These are phyloP conservation scores for Microvelia longipes DNA, from an alignment of 1,140 invertebrate genomes.

Conservation along the genomic window DNA sequence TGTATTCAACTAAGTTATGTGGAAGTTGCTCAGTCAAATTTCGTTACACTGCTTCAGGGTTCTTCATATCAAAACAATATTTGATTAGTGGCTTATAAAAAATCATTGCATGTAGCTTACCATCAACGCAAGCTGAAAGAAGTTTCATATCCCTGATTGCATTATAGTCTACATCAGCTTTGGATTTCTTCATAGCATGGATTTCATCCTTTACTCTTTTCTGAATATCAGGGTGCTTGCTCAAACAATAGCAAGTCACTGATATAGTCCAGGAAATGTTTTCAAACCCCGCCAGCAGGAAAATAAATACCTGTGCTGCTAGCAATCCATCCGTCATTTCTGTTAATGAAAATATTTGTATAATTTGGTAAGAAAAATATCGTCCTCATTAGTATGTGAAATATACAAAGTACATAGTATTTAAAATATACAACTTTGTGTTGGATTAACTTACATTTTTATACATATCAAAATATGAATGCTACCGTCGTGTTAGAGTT, in stretches of 20 bases:
- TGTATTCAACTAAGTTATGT: too few relatives aligned
- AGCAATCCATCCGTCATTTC: conserved; percentile 13
- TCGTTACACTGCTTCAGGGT: too few relatives aligned
- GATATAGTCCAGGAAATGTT: conserved; percentile 45
- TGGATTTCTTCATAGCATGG: conserved; percentile 27
- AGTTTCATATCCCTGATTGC: conserved; percentile 31
- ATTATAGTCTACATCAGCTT: conserved; percentile 35
- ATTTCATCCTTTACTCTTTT: conserved; percentile 40
- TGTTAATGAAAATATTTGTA: conserved; percentile 12
- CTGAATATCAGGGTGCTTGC: conserved; percentile 41
- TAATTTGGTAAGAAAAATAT: too few relatives aligned
- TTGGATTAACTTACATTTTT: conserved; percentile 4
- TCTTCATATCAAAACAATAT: too few relatives aligned
- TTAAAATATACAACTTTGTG: background rate
- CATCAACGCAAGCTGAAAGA: background rate
- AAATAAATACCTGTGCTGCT: conserved; percentile 42
- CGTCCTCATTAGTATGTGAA: too few relatives aligned
- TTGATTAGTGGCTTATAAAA: too few relatives aligned
- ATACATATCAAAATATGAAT: too few relatives aligned
- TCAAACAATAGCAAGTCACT: conserved; percentile 39
- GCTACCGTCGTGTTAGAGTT: too few relatives aligned
- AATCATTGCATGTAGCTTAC: too few relatives aligned
- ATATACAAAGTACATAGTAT: conserved; percentile 3
- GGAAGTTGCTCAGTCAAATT: too few relatives aligned
- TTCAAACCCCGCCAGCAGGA: conserved; percentile 52